These are phyloP conservation scores for Hirtodrosophila confusa DNA, from an alignment of 2,888 invertebrate genomes.

Conservation along the genomic window DNA sequence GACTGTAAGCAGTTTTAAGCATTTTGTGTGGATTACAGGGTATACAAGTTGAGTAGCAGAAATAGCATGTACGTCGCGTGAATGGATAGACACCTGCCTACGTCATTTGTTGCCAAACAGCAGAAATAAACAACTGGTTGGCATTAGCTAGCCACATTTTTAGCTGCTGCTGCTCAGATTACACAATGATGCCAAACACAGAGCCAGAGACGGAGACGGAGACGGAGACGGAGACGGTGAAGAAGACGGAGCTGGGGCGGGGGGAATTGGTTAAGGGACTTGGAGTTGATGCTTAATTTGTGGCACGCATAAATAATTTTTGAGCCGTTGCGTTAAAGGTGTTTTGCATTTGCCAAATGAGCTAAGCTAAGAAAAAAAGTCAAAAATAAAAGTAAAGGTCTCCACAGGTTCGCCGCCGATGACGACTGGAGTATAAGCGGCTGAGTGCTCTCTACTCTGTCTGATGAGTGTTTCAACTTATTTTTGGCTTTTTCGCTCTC, in stretches of 20 bases:
- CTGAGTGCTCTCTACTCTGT: conserved; percentile 3
- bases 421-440: conserved; percentile 16
- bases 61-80: conserved; percentile 5
- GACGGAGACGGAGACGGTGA: conserved; percentile 7
- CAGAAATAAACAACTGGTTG: conserved; percentile 70
- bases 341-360: conserved; percentile 30
- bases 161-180: conserved; percentile 40
- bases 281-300: conserved; percentile 11
- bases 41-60: neutral
- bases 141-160: conserved; percentile 38
- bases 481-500: conserved; percentile 52
- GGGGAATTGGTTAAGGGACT: conserved; percentile 13
- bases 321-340: conserved; percentile 30
- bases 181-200: conserved; percentile 49
- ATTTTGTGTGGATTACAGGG: too few relatives aligned
- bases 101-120: conserved; percentile 50
- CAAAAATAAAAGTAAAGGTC: conserved; percentile 33
- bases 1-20: too few relatives aligned
- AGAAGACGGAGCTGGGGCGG: conserved; percentile 3
- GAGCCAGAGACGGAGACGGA: neutral
- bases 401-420: conserved; percentile 20
- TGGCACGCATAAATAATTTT: conserved; percentile 56
- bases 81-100: conserved; percentile 52
- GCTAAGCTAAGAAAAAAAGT: neutral
- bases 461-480: conserved; percentile 43